These are phyloP conservation scores for Synanthedon tipuliformis DNA, from an alignment of 2,888 invertebrate species.

Conservation along the genomic window DNA sequence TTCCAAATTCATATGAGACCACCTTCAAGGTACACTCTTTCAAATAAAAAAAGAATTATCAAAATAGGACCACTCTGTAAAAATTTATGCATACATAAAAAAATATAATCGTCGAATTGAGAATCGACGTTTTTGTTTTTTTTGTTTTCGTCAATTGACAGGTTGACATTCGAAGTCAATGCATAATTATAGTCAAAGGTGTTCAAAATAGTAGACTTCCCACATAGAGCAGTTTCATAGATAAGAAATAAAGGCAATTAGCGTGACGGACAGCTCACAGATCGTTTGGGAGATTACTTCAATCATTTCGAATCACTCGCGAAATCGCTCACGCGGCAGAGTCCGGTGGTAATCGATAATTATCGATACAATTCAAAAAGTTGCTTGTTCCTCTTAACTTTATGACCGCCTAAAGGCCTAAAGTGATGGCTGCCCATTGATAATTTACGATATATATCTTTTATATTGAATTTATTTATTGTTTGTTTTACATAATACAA, in stretches of 20 bases:
- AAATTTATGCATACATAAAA: too few relatives aligned
- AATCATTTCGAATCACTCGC: slow-evolving; percentile 35
- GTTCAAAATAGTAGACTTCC: slow-evolving; percentile 6
- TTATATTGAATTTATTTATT: not conserved
- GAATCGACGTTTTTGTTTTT: too few relatives aligned
- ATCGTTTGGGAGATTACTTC: slow-evolving; percentile 40
- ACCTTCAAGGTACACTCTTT: too few relatives aligned
- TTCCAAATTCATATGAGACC: too few relatives aligned
- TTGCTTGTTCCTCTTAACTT: slow-evolving; percentile 4
- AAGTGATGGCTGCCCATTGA: not conserved
- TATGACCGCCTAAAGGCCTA: not conserved
- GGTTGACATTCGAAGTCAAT: slow-evolving; percentile 1
- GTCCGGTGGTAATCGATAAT: slow-evolving; percentile 11
- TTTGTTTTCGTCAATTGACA: too few relatives aligned
- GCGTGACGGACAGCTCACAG: slow-evolving; percentile 43
- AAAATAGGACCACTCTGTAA: too few relatives aligned
- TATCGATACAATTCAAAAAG: slow-evolving; percentile 16
- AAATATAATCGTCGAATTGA: too few relatives aligned
- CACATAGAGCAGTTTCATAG: slow-evolving; percentile 19
- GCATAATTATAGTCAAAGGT: slow-evolving; percentile 8
- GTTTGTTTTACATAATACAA: not conserved
- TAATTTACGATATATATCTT: not conserved
- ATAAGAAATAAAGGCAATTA: slow-evolving; percentile 49
- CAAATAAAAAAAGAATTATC: too few relatives aligned
- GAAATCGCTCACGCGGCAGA: slow-evolving; percentile 12